phyloP scores from a whole-genome alignment of 2,113 vertebrate genomes.

The Lucifuga dentata region DNA sequence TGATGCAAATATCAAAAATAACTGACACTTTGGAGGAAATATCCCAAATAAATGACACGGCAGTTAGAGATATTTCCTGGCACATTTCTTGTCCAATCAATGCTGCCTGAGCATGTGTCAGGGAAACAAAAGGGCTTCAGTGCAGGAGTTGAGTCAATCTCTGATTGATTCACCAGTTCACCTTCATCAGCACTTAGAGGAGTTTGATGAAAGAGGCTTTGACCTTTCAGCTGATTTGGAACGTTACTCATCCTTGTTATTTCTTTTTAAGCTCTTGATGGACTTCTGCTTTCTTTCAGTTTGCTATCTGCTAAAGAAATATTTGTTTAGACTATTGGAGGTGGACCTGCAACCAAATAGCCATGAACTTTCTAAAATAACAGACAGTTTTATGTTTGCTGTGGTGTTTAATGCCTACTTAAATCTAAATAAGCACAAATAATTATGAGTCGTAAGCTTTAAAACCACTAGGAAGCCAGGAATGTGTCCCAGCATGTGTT shows the following conservation, averaged over 20 bases:
- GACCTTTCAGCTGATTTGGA: constrained; percentile 67
- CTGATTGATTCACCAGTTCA: constrained; percentile 54
- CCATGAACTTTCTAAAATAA: too few species aligned
- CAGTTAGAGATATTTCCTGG: constrained; percentile 58
- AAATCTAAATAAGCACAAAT: constrained; percentile 1
- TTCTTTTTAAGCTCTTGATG: constrained; percentile 42
- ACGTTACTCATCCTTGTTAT: constrained; percentile 47
- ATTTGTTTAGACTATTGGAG: constrained; percentile 20
- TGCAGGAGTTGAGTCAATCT: constrained; percentile 13
- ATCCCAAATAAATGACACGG: constrained; percentile 40
- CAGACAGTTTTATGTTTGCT: background rate
- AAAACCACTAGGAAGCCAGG: constrained; percentile 17
- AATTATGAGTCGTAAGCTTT: constrained; percentile 17
- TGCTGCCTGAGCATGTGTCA: constrained; percentile 14
- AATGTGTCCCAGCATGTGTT: constrained; percentile 53
- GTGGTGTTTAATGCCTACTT: background rate
- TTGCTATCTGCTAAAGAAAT: constrained; percentile 59
- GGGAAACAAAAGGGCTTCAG: constrained; percentile 40
- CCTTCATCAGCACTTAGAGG: constrained; percentile 50
- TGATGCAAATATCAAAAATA: constrained; percentile 50
- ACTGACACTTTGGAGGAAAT: constrained; percentile 50
- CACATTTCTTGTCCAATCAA: constrained; percentile 51
- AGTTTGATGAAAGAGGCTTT: constrained; percentile 59
- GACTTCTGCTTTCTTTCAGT: constrained; percentile 25
- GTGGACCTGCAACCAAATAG: too few species aligned